Conservation (phyloP, 2,888 invertebrate species). For the Brachylomia viminalis region DNA sequence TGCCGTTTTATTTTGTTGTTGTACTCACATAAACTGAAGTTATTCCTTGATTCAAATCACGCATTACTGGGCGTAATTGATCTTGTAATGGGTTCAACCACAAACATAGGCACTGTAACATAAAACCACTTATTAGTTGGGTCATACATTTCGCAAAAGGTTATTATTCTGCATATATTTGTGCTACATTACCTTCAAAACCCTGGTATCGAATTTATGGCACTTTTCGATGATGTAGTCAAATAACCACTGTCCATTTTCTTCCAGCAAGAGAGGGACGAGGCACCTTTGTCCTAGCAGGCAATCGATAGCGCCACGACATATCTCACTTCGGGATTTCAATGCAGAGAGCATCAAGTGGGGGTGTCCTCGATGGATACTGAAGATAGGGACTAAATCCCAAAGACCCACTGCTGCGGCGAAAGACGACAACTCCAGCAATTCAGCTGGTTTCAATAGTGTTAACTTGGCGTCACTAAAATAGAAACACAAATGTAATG, state of each 20-base stretch:
- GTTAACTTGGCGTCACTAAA: slow-evolving; percentile 82
- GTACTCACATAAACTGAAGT: slow-evolving; percentile 83
- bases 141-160: background rate
- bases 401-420: slow-evolving; percentile 87
- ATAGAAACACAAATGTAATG: slow-evolving; percentile 16
- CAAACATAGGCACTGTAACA: slow-evolving; percentile 81
- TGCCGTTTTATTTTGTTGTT: background rate
- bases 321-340: slow-evolving; percentile 77
- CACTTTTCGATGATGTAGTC: slow-evolving; percentile 89
- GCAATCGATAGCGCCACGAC: slow-evolving; percentile 82
- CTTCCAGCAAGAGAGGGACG: slow-evolving; percentile 82
- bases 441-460: slow-evolving; percentile 75
- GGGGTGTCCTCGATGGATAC: slow-evolving; percentile 82
- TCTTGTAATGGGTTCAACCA: slow-evolving; percentile 89
- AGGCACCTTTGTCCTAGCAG: slow-evolving; percentile 78
- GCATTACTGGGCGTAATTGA: slow-evolving; percentile 84
- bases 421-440: slow-evolving; percentile 80
- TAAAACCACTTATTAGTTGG: slow-evolving; percentile 6
- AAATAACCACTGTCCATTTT: slow-evolving; percentile 87
- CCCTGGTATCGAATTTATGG: slow-evolving; percentile 86
- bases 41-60: slow-evolving; percentile 86
- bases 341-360: slow-evolving; percentile 79
- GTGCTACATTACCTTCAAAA: slow-evolving; percentile 87
- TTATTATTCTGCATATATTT: background rate
- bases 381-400: slow-evolving; percentile 84